phyloP scores from a whole-genome alignment of 2,797 vertebrate species.

The Microctenopoma lineatum region DNA sequence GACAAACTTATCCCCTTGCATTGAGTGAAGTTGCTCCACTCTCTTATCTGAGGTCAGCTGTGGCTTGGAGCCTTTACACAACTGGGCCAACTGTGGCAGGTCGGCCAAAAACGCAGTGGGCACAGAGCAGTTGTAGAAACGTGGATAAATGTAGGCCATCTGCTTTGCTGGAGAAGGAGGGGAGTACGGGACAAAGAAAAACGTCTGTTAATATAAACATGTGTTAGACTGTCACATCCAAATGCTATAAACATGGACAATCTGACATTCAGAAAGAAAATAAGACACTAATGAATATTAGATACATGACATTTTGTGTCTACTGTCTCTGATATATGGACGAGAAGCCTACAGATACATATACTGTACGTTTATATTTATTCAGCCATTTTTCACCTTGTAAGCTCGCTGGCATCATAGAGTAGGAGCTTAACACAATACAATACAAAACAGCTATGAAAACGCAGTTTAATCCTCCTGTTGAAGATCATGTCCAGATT shows the following conservation, averaged over 20 bases:
- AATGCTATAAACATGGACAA: too few relatives aligned
- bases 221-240: too few relatives aligned
- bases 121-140: conserved; percentile 91
- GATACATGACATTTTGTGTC: not conserved
- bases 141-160: conserved; percentile 87
- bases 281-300: not conserved
- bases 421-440: too few relatives aligned
- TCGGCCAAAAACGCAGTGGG: conserved; percentile 81
- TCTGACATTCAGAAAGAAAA: not conserved
- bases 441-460: too few relatives aligned
- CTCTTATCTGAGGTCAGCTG: conserved; percentile 63
- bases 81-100: conserved; percentile 80
- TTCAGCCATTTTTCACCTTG: not conserved
- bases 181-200: not conserved
- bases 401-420: too few relatives aligned
- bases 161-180: conserved; percentile 84
- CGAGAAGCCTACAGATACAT: not conserved
- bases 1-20: conserved; percentile 84
- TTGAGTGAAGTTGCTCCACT: conserved; percentile 81
- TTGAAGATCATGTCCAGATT: too few relatives aligned
- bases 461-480: too few relatives aligned
- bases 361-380: not conserved
- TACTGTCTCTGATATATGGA: not conserved
- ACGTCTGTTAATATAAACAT: too few relatives aligned
- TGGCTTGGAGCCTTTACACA: conserved; percentile 81